phyloP scores from a whole-genome alignment of 2,888 invertebrate genomes.

The Dysmachus trigonus region DNA sequence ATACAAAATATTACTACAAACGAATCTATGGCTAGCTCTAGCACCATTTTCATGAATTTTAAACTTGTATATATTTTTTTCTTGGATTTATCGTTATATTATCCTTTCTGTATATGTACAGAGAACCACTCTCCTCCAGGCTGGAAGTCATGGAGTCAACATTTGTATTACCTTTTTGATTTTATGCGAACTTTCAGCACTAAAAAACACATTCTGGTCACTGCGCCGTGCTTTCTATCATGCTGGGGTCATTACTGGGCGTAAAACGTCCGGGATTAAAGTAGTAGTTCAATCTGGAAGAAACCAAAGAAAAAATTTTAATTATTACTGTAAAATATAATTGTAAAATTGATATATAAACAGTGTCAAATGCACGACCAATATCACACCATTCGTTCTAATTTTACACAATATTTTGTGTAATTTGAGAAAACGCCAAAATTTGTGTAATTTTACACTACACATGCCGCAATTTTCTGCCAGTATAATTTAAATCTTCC shows the following conservation, averaged over 20 bases:
- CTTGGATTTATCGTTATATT: neutral
- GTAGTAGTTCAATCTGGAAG: neutral
- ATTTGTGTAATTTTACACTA: no score
- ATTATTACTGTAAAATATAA: no score
- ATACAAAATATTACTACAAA: constrained; percentile 11
- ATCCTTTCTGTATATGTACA: neutral
- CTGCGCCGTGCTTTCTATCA: neutral
- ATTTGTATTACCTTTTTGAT: constrained; percentile 43
- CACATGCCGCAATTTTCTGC: no score
- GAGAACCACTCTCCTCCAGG: neutral
- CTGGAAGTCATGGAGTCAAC: neutral
- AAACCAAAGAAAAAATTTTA: neutral
- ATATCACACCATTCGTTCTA: no score
- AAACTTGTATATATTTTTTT: neutral
- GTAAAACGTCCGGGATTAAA: neutral
- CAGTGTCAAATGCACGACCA: no score
- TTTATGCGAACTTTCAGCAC: constrained; percentile 49
- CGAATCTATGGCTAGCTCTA: constrained; percentile 11
- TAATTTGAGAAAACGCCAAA: no score
- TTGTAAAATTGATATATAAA: no score
- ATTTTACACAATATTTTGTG: no score
- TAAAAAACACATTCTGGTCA: constrained; percentile 46
- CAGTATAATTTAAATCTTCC: no score
- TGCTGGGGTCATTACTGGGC: neutral
- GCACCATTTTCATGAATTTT: constrained; percentile 35